Conservation (phyloP, 2,113 vertebrate genomes). For the Lophotis ruficrista region DNA sequence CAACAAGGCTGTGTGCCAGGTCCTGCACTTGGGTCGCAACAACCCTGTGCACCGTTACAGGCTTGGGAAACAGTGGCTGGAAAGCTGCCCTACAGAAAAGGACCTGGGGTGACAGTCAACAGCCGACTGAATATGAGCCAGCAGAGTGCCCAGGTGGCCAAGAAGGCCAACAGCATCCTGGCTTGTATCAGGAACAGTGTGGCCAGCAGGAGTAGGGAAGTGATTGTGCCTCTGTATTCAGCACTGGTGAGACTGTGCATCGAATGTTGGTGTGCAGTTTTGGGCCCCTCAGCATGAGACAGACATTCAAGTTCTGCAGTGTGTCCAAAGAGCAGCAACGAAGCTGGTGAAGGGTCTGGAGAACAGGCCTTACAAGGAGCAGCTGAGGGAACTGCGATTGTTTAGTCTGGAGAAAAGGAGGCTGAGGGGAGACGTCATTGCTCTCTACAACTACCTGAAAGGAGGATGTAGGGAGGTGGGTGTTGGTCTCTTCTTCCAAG, state of each 20-base stretch:
- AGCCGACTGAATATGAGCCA: neutral
- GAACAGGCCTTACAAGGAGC: no score
- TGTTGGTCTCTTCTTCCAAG: neutral
- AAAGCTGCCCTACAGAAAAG: accelerated
- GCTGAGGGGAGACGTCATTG: accelerated
- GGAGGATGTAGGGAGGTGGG: neutral
- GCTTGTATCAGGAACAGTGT: neutral
- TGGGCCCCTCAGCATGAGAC: neutral
- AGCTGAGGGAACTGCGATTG: no score
- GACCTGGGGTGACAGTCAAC: accelerated
- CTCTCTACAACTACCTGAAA: neutral
- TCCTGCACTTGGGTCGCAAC: neutral
- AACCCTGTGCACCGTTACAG: accelerated
- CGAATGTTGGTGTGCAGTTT: neutral
- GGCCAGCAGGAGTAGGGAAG: neutral
- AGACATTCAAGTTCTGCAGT: accelerated
- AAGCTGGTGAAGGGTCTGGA: no score
- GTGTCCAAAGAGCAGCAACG: accelerated
- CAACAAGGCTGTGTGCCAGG: accelerated
- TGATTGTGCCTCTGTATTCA: accelerated
- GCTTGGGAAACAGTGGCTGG: neutral
- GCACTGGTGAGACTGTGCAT: neutral
- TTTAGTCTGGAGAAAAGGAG: neutral
- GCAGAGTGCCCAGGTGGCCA: neutral
- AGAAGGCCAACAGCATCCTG: accelerated